Evolutionary conservation across 1,140 invertebrate species (phyloP).

Genomic region (Drosophila sp.): DNA sequence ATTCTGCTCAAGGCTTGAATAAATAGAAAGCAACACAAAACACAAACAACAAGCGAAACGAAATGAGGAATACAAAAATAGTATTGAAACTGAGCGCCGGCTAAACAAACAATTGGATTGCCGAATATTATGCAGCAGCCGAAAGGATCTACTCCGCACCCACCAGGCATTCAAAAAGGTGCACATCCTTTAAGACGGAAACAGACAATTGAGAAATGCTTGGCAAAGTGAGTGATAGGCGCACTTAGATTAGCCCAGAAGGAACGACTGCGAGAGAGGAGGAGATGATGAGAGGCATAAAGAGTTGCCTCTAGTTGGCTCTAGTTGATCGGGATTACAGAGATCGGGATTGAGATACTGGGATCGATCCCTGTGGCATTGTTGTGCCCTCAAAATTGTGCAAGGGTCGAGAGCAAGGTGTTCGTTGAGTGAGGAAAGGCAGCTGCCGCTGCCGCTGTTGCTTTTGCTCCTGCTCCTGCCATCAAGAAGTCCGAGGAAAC

Average conservation of each 20-base stretch:
- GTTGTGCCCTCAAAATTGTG: slow-evolving; percentile 51
- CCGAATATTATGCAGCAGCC: slow-evolving; percentile 69
- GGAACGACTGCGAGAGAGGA: background rate
- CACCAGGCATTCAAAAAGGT: slow-evolving; percentile 28
- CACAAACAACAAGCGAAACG: slow-evolving; percentile 2
- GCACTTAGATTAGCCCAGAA: slow-evolving; percentile 2
- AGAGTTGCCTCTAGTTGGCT: slow-evolving; percentile 4
- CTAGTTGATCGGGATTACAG: background rate
- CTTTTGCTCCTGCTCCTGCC: background rate
- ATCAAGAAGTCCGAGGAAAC: slow-evolving; percentile 20
- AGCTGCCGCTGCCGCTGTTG: slow-evolving; percentile 32
- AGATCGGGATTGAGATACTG: background rate
- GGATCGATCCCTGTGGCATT: background rate
- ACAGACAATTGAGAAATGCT: slow-evolving; percentile 40
- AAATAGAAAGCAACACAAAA: slow-evolving; percentile 42
- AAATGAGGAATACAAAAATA: background rate
- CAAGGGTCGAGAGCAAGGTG: slow-evolving; percentile 41
- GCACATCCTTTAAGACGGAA: slow-evolving; percentile 46
- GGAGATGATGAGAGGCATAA: background rate
- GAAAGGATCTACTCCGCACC: slow-evolving; percentile 7
- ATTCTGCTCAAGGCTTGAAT: slow-evolving; percentile 52
- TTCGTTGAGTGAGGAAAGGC: slow-evolving; percentile 19
- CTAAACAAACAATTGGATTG: slow-evolving; percentile 79
- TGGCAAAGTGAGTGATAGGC: slow-evolving; percentile 7
- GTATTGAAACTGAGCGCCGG: slow-evolving; percentile 39